Base-by-base conservation (phyloP, 2,113 vertebrate species). In the Macrotus californicus region DNA sequence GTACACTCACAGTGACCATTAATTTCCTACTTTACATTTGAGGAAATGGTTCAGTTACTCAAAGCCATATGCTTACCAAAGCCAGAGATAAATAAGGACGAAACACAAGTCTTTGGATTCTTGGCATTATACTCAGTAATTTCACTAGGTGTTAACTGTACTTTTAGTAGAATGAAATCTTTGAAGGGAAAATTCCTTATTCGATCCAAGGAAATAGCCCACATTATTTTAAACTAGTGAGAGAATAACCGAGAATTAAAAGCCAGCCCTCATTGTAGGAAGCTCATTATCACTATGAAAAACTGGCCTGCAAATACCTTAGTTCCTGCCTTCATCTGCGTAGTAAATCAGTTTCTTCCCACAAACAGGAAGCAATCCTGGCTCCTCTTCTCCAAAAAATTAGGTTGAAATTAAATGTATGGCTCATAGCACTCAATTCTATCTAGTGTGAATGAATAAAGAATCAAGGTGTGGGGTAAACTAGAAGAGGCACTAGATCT, bases 191-290 rank as follows among this genome's bases (percentile, higher is more conserved):
- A 91, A 84, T 46, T 41, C 48, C 76, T 91, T 39, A 34, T 43
- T 75, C n/a, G n/a, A 96, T 80, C 76, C n/a, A 95, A 46, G 84
- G 29, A 80, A 70, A 80, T 36, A 86, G 76, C 19, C 26, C 29
- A 22, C n/a, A 79, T 80, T 72, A 73, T 61, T 52, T 52, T 77
- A 43, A 36, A 41, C 29, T 52, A 72, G 14, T 69, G 66, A 11
- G 61, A 64, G 9, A 88, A 56, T 48, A 31, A 76, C 29, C 3
- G 64, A 39, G 21, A 87, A 41, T 61, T 69, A 50, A 6, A n/a
- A 12, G 11, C 16, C 9, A 87, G 6, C 56, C 61, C 81, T 56
- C 34, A 39, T 2, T 43, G 15, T 36, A 39, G 36, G n/a, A 15
- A 39, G 64, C 61, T 89, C 31, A 89, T 7, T 7, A 75, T 2